phyloP scores from a whole-genome alignment of 2,113 vertebrate species.

The Phrynosoma blainvillii region DNA sequence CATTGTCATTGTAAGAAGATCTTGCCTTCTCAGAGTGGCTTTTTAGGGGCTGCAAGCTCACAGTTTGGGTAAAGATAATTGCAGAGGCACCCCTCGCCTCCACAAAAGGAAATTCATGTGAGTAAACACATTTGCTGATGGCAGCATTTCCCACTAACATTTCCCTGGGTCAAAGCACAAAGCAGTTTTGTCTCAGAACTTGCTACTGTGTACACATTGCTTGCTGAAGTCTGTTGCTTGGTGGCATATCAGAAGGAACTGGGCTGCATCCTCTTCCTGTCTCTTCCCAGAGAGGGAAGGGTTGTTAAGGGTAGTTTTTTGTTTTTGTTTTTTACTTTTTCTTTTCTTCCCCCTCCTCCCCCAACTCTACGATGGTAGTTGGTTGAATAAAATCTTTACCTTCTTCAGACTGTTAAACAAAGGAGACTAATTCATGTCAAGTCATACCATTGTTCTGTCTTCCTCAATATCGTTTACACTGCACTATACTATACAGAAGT shows the following conservation, averaged over 20 bases:
- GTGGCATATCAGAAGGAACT: slow-evolving; percentile 87
- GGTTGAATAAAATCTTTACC: slow-evolving; percentile 65
- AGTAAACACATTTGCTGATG: slow-evolving; percentile 83
- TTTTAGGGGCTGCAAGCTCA: neutral
- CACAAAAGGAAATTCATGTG: slow-evolving; percentile 76
- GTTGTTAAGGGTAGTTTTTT: neutral
- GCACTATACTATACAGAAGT: no score
- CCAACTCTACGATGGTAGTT: slow-evolving; percentile 59
- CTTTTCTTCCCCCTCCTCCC: neutral
- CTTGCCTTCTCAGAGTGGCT: neutral
- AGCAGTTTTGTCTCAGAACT: slow-evolving; percentile 74
- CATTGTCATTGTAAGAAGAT: neutral
- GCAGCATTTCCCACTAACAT: slow-evolving; percentile 78
- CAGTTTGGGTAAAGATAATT: neutral
- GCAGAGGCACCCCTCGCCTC: neutral
- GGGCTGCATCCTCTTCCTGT: slow-evolving; percentile 88
- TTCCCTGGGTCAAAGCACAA: slow-evolving; percentile 76
- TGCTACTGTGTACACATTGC: slow-evolving; percentile 76
- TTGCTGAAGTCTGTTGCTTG: slow-evolving; percentile 73
- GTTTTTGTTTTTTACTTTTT: neutral
- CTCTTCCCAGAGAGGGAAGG: slow-evolving; percentile 71
- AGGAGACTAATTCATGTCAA: neutral
- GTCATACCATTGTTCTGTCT: neutral
- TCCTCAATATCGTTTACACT: neutral
- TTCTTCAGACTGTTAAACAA: slow-evolving; percentile 32